A percentile compares a stretch with the other conserved stretches of the same genome.
These are phyloP conservation scores for Hippolais icterina DNA, from an alignment of 2,113 vertebrate genomes.

Conservation along the genomic window DNA sequence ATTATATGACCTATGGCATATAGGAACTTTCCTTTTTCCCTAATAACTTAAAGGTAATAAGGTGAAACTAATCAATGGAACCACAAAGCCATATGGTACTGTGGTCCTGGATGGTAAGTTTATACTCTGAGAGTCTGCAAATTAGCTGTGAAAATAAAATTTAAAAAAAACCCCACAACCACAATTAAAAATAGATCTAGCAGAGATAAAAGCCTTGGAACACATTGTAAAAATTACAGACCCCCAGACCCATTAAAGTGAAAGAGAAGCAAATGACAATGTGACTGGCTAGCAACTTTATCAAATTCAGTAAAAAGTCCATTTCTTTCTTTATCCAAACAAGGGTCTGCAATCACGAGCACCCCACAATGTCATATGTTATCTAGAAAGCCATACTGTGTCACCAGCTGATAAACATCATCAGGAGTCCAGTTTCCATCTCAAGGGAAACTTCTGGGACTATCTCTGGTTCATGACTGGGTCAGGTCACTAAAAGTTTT, in stretches of 20 bases:
- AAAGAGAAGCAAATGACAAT: slow-evolving; percentile 35
- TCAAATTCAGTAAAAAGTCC: background rate
- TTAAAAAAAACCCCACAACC: background rate
- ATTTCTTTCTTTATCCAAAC: background rate
- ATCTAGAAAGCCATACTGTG: slow-evolving; percentile 47
- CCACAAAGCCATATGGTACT: slow-evolving; percentile 47
- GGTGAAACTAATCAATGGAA: slow-evolving; percentile 69
- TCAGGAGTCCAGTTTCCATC: slow-evolving; percentile 54
- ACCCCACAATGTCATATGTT: slow-evolving; percentile 28
- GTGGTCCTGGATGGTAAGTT: slow-evolving; percentile 27
- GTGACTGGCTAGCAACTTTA: background rate
- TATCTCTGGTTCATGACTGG: slow-evolving; percentile 62
- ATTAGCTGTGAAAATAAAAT: slow-evolving; percentile 64
- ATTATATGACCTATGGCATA: slow-evolving; percentile 17
- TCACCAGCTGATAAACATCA: slow-evolving; percentile 65
- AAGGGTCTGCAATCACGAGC: background rate
- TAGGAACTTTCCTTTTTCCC: slow-evolving; percentile 1
- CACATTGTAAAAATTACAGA: slow-evolving; percentile 55
- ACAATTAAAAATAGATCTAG: slow-evolving; percentile 55
- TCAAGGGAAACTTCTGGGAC: slow-evolving; percentile 40
- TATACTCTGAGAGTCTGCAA: slow-evolving; percentile 48
- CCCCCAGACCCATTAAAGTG: background rate
- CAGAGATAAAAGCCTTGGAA: slow-evolving; percentile 50
- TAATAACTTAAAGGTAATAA: slow-evolving; percentile 64
- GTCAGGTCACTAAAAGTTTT: slow-evolving; percentile 65